A percentile compares a stretch with the other conserved stretches of the same genome.
Evolutionary conservation across 2,888 invertebrate genomes (phyloP).

Genomic region (Plagodis pulveraria): DNA sequence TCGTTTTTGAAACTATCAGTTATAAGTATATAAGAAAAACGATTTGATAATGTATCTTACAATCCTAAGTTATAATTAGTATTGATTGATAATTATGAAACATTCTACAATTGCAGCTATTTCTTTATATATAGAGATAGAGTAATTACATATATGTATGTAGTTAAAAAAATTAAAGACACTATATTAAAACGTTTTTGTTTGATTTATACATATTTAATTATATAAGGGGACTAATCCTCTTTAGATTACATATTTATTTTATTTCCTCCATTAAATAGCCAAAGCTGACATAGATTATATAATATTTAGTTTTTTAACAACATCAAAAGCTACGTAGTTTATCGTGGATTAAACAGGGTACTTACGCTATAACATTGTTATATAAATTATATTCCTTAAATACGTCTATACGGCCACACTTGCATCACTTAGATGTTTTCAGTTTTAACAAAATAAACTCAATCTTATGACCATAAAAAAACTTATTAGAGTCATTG

Average conservation of each 20-base stretch:
- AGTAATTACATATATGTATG: too few species aligned
- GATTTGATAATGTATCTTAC: slow-evolving; percentile 5
- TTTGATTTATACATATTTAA: background rate
- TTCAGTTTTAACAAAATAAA: too few species aligned
- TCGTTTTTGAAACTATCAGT: slow-evolving; percentile 14
- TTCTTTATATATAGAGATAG: too few species aligned
- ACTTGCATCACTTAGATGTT: background rate
- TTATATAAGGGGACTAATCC: too few species aligned
- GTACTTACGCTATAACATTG: slow-evolving; percentile 23
- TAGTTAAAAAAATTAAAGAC: too few species aligned
- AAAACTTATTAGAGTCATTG: too few species aligned
- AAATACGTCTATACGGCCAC: slow-evolving; percentile 6
- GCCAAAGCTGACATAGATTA: background rate
- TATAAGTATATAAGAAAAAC: background rate
- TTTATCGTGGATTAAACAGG: slow-evolving; percentile 17
- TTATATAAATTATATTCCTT: background rate
- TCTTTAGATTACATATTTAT: too few species aligned
- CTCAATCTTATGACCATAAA: too few species aligned
- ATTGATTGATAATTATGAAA: background rate
- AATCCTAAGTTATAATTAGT: slow-evolving; percentile 2
- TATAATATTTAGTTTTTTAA: slow-evolving; percentile 8
- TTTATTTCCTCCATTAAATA: background rate
- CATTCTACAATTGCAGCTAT: background rate
- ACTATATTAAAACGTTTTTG: too few species aligned
- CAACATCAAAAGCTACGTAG: slow-evolving; percentile 30